Base-by-base conservation (phyloP, 2,888 invertebrate genomes). In the Harpalus rubripes region DNA sequence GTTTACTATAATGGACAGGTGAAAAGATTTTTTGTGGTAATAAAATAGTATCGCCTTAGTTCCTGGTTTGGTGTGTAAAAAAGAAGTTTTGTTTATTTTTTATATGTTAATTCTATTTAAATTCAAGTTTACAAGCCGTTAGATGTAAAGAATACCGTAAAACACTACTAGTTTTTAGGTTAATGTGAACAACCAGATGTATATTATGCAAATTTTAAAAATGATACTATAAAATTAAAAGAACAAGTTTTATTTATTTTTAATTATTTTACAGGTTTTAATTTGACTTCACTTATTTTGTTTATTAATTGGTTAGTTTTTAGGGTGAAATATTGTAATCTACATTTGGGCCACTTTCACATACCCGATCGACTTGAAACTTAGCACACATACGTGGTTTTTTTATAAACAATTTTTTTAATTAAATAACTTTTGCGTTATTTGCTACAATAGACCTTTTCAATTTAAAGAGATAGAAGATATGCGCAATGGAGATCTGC, bases 151-250 rank as follows among this genome's bases (percentile, higher is more conserved):
- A 68, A 68, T 32, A 68, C 68, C 15, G 15, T 74, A 22, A 44
- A 8, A 44, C 41, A 74, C 72, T 74, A 74, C 72, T 22, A 68
- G 72, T 74, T 74, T 74, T 74, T 74, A 74, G 72, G 72, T 74
- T 74, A 74, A 74, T 44, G 72, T 44, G 72, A 44, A 41, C 15
- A 44, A 12, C 41, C 41, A 74, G 44, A 74, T 74, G 72, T 74
- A 8, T 41, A 74, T 74, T 41, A 74, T 74, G 72, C 44, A 44
- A 74, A 74, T 74, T 44, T 74, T 44, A 74, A 44, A 32, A 72
- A 44, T 39, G 7, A 68, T 39, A 15, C 41, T 10, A 74, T 44
- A 74, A 72, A 74, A 68, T 32, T 44, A 41, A 52, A 52, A 52
- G 12, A 52, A 8, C 2, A 52, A 52, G 12, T 52, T 52, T 52